A percentile compares a stretch with the other conserved stretches of the same genome.
phyloP scores from a whole-genome alignment of 2,888 invertebrate genomes.

The Lypha dubia region DNA sequence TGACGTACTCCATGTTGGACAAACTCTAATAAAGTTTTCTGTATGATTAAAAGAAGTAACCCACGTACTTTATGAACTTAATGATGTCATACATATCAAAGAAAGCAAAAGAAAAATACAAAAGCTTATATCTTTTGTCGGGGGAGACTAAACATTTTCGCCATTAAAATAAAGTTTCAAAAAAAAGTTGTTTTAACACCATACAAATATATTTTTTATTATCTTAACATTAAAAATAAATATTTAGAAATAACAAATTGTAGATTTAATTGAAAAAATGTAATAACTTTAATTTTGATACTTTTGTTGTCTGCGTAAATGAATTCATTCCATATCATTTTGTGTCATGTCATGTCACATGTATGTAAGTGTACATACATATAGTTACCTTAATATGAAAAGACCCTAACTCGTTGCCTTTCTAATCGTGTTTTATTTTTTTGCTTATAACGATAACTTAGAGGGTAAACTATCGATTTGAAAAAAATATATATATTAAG shows the following conservation, averaged over 20 bases:
- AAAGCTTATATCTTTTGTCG: background rate
- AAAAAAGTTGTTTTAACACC: background rate
- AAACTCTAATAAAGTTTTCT: background rate
- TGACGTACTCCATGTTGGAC: too few relatives aligned
- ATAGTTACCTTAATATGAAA: too few relatives aligned
- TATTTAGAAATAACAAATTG: background rate
- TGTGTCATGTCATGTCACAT: too few relatives aligned
- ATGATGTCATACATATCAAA: conserved; percentile 1
- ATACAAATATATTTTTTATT: background rate
- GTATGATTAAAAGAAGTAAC: background rate
- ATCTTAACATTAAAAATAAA: background rate
- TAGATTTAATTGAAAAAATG: background rate
- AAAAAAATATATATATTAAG: too few relatives aligned
- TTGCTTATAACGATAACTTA: too few relatives aligned
- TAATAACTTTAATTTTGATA: background rate
- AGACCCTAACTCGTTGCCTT: too few relatives aligned
- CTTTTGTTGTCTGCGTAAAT: background rate
- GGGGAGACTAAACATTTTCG: background rate
- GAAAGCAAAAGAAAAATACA: background rate
- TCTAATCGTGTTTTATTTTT: too few relatives aligned
- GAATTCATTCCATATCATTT: background rate
- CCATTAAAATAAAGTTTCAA: background rate
- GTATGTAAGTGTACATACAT: too few relatives aligned
- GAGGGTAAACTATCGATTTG: too few relatives aligned
- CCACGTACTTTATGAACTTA: background rate